Percentiles rank a stretch among this genome's conserved stretches.
phyloP scores from a whole-genome alignment of 2,888 invertebrate species.

The Digitonthophagus gazella region DNA sequence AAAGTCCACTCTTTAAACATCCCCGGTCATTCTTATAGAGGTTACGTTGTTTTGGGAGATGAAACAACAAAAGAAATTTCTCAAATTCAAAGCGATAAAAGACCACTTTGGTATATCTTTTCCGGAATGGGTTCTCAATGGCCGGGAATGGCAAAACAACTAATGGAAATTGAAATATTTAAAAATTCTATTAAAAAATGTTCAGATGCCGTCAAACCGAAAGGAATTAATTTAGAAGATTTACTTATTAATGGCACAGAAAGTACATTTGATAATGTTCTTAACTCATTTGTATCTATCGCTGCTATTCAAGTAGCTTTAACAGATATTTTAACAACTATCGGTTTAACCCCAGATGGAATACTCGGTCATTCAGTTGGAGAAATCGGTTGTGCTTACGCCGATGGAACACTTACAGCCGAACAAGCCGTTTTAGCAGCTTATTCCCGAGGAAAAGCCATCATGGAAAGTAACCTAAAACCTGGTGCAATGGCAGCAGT shows the following conservation, averaged over 20 bases:
- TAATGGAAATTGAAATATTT: constrained; percentile 82
- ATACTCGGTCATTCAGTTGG: constrained; percentile 96
- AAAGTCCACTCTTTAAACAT: constrained; percentile 70
- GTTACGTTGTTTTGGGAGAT: constrained; percentile 71
- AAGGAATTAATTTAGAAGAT: constrained; percentile 80
- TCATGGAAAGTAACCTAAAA: constrained; percentile 70
- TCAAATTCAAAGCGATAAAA: constrained; percentile 56
- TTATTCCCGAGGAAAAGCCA: constrained; percentile 87
- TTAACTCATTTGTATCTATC: constrained; percentile 90
- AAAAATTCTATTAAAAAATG: constrained; percentile 73
- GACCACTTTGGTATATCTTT: constrained; percentile 93
- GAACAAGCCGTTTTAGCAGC: constrained; percentile 94
- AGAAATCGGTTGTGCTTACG: constrained; percentile 92
- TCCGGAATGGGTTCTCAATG: constrained; percentile 99
- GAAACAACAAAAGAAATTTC: constrained; percentile 53
- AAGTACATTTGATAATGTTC: constrained; percentile 76
- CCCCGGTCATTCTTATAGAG: constrained; percentile 76
- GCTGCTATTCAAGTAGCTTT: constrained; percentile 95
- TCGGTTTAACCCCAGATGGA: constrained; percentile 85
- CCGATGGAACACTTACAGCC: constrained; percentile 90
- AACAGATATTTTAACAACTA: constrained; percentile 77
- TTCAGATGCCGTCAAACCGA: constrained; percentile 72
- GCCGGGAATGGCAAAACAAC: constrained; percentile 89
- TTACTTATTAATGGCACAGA: constrained; percentile 75
- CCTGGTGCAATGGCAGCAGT: constrained; percentile 90